These are phyloP conservation scores for Discoglossus pictus DNA, from an alignment of 2,797 vertebrate genomes.

Conservation along the genomic window DNA sequence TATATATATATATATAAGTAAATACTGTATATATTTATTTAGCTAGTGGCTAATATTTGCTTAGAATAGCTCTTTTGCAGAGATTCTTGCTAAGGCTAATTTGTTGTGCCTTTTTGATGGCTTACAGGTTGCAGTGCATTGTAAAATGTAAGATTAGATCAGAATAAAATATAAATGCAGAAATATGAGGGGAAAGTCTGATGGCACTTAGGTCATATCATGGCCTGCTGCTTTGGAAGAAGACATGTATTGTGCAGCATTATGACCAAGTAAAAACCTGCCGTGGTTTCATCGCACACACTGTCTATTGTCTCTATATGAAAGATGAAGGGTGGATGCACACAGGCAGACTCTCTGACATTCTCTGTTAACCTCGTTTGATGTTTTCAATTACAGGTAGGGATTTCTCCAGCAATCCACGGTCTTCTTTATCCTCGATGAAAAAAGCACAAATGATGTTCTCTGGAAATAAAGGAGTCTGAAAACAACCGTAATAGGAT, in stretches of 20 bases:
- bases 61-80: too few species aligned
- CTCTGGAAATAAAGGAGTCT: constrained; percentile 33
- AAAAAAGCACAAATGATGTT: constrained; percentile 33
- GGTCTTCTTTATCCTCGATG: constrained; percentile 31
- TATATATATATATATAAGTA: too few species aligned
- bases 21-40: too few species aligned
- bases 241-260: constrained; percentile 38
- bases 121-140: background rate
- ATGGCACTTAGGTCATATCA: constrained; percentile 30
- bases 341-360: constrained; percentile 39
- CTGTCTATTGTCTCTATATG: constrained; percentile 41
- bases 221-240: constrained; percentile 48
- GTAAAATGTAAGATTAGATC: background rate
- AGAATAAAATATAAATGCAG: constrained; percentile 16
- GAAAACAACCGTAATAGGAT: constrained; percentile 38
- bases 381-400: constrained; percentile 49
- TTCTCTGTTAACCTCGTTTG: constrained; percentile 34
- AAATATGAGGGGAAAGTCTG: constrained; percentile 5
- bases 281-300: constrained; percentile 42
- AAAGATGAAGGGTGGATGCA: constrained; percentile 47
- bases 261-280: constrained; percentile 25
- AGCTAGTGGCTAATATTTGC: too few species aligned
- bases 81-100: too few species aligned
- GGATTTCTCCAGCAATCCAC: constrained; percentile 33
- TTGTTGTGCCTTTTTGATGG: too few species aligned